Conservation (phyloP, 2,797 vertebrate species). For the Oreochromis mossambicus region DNA sequence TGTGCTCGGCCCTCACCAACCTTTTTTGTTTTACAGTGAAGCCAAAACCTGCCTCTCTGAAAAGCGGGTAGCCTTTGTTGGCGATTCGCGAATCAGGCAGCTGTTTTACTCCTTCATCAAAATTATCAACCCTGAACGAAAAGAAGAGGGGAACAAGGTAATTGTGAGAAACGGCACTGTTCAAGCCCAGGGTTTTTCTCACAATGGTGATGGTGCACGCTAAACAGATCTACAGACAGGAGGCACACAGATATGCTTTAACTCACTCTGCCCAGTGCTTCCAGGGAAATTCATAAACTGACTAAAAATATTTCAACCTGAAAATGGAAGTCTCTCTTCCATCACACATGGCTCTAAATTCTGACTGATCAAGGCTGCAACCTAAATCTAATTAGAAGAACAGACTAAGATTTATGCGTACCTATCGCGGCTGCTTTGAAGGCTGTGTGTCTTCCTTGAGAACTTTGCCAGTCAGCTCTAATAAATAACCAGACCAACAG, state of each 20-base stretch:
- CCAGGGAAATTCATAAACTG: background rate
- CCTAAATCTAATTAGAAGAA: background rate
- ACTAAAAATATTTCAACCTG: background rate
- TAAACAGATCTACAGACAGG: background rate
- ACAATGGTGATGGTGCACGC: background rate
- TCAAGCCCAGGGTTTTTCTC: background rate
- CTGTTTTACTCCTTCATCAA: slow-evolving; percentile 93
- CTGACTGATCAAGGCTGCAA: background rate
- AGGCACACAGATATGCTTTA: background rate
- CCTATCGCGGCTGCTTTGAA: background rate
- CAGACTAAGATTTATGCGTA: background rate
- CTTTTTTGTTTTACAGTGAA: slow-evolving; percentile 81
- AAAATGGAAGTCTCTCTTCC: background rate
- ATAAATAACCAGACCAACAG: background rate
- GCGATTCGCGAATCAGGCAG: slow-evolving; percentile 95
- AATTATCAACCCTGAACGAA: slow-evolving; percentile 84
- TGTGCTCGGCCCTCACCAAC: background rate
- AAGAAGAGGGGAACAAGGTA: slow-evolving; percentile 92
- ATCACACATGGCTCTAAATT: background rate
- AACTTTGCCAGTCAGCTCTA: background rate
- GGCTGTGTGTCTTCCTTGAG: background rate
- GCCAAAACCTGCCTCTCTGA: slow-evolving; percentile 88
- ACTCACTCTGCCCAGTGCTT: background rate
- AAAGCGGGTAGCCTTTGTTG: slow-evolving; percentile 88
- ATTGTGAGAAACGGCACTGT: background rate